Evolutionary conservation across 37 sponge, comb jelly and placozoan species (phyloP), one percentile per base, ranked within the genome.

Genomic region (Mnemiopsis leidyi): DNA sequence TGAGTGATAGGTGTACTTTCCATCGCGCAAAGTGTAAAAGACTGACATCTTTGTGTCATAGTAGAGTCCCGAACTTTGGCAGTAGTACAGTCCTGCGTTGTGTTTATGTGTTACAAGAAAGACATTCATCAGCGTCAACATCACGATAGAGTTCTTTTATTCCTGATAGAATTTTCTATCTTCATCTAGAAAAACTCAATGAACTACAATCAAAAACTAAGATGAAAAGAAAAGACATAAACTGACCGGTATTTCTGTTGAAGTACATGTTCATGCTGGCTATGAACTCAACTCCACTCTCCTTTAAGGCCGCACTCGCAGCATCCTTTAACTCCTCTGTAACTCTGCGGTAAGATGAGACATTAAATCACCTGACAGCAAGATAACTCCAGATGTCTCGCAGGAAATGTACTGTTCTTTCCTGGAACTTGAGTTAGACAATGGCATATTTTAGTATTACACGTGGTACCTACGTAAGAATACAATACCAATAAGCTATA

Each of bases 1-100:
- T 5, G 90, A 85, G 29, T 85, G 90, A 39, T 40, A 85, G 25
- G 26, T 21, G 90, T 85, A 85, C 61, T 85, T 85, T 18, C 90
- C 61, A 1, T 85, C 90, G 0, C 0, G 29, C 16, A 85, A 61
- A n/a, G 40, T 85, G 61, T 85, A 85, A 26, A 85, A 85, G 13
- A 85, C 90, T 24, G 90, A 85, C 90, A 85, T 85, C 90, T 85
- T 85, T 32, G 61, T 85, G 61, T 85, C 90, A 33, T 40, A 85
- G 90, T 85, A 85, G 38, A 85, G 35, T 28, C 90, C 90, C n/a
- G 61, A 40, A 39, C 90, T 85, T 23, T 85, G 90, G 61, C 90
- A 85, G 61, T 85, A 85, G 61, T 85, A 40, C 48, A 85, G 23
- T 16, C 90, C 90, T 85, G 90, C 21, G 40, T 28, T 39, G 82